Evolutionary conservation across 1,140 invertebrate genomes (phyloP).

Genomic region (Trachelipus rathkii): DNA sequence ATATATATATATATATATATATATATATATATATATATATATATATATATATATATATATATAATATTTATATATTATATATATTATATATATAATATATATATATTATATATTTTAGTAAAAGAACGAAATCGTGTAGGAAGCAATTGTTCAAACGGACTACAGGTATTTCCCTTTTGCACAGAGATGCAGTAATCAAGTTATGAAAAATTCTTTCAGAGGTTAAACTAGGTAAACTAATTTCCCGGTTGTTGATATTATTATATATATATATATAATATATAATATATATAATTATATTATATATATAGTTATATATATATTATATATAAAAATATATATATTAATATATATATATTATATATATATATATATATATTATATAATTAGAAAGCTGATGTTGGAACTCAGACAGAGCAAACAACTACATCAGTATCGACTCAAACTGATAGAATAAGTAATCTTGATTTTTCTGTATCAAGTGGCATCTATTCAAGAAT

Average conservation of each 20-base stretch:
- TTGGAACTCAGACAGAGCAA: constrained; percentile 36
- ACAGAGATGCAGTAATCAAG: neutral
- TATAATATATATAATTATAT: no score
- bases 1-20: neutral
- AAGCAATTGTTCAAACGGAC: constrained; percentile 45
- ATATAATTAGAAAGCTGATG: constrained; percentile 18
- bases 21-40: neutral
- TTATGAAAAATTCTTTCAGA: no score
- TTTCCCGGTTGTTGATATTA: no score
- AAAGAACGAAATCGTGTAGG: constrained; percentile 38
- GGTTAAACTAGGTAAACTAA: no score
- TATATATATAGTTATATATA: no score
- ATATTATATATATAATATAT: neutral
- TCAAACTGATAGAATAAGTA: constrained; percentile 28
- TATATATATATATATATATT: no score
- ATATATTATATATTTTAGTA: no score
- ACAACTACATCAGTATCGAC: constrained; percentile 40
- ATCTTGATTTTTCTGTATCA: neutral
- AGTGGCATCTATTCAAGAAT: no score
- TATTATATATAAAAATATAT: no score
- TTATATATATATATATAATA: no score
- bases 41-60: neutral
- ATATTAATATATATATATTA: no score
- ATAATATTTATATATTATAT: neutral
- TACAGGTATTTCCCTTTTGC: constrained; percentile 39